Evolutionary conservation across 2,888 invertebrate genomes (phyloP).

Genomic region (Eupithecia subfuscata): DNA sequence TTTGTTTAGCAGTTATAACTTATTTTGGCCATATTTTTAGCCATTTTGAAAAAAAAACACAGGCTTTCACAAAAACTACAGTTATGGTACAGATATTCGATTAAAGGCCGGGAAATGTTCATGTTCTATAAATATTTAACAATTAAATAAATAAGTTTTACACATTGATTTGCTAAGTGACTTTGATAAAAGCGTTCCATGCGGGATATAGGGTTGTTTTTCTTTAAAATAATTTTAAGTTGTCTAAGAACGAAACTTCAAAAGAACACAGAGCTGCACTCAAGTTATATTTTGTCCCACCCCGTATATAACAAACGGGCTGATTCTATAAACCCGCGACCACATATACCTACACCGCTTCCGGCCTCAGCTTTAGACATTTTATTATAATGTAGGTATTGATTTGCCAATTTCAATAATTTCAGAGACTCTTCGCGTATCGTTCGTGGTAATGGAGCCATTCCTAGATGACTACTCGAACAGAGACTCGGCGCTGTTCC

Average conservation of each 20-base stretch:
- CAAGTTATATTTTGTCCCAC: neutral
- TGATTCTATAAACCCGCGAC: neutral
- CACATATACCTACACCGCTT: neutral
- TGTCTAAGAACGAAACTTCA: neutral
- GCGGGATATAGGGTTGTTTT: no score
- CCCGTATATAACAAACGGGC: neutral
- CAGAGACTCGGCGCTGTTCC: constrained; percentile 84
- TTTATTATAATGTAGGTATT: neutral
- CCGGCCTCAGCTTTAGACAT: neutral
- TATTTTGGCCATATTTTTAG: no score
- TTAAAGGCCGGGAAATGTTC: no score
- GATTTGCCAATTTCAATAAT: constrained; percentile 29
- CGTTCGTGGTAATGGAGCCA: constrained; percentile 86
- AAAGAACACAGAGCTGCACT: neutral
- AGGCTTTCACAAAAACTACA: no score
- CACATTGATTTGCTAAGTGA: neutral
- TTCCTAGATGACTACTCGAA: constrained; percentile 84
- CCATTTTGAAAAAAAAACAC: no score
- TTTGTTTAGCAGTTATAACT: no score
- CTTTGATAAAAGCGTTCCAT: neutral
- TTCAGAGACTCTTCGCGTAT: constrained; percentile 77
- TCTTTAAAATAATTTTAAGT: neutral
- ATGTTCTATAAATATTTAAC: no score
- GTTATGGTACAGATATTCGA: no score
- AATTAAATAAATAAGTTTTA: neutral